Percentiles rank a stretch among this genome's conserved stretches.
Evolutionary conservation across 1,140 invertebrate species (phyloP).

Genomic region (Proctacanthus coquilletti): DNA sequence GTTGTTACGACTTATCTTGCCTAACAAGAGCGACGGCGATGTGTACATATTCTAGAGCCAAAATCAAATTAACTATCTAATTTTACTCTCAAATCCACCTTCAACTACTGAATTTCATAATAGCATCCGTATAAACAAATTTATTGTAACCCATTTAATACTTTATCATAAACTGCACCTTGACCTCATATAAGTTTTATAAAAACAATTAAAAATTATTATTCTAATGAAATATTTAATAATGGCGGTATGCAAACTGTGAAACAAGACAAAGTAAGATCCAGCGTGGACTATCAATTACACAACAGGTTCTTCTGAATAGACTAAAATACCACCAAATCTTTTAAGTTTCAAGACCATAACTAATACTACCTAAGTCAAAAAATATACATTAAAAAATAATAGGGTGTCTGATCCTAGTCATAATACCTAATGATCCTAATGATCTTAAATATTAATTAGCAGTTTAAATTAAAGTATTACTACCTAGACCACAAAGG

Average conservation of each 20-base stretch:
- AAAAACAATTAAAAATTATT: conserved; percentile 31
- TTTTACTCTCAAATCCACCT: conserved; percentile 40
- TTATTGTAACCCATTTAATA: conserved; percentile 35
- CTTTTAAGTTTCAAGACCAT: conserved; percentile 37
- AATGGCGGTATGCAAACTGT: conserved; percentile 35
- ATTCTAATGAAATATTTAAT: conserved; percentile 33
- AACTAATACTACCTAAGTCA: conserved; percentile 32
- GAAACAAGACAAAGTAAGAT: conserved; percentile 22
- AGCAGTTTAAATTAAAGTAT: no score
- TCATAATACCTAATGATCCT: no score
- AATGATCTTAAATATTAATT: no score
- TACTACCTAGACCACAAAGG: no score
- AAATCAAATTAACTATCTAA: conserved; percentile 30
- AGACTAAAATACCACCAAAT: conserved; percentile 37
- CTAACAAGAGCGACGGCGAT: conserved; percentile 51
- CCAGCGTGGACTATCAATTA: conserved; percentile 36
- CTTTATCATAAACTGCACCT: conserved; percentile 34
- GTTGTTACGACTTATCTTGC: no score
- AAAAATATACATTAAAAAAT: conserved; percentile 27
- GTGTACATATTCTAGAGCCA: conserved; percentile 39
- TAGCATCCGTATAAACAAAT: conserved; percentile 24
- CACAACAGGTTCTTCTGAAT: conserved; percentile 37
- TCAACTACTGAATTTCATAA: conserved; percentile 25
- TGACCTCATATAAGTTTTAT: conserved; percentile 35
- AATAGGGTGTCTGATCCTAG: conserved; percentile 50